These are phyloP conservation scores for Sylvietta virens DNA, from an alignment of 2,113 vertebrate species.

Conservation along the genomic window DNA sequence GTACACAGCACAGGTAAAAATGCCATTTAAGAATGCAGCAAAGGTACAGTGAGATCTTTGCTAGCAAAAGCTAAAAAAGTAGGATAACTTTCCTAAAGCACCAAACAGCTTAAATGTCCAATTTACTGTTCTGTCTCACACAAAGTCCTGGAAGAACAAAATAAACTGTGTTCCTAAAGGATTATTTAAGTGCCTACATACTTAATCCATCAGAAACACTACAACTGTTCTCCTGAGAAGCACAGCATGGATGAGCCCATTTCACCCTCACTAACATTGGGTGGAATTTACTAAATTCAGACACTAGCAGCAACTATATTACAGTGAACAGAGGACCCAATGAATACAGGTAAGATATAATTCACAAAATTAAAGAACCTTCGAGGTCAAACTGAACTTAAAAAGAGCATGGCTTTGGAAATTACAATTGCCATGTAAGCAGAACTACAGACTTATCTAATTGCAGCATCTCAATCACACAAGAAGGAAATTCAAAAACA, in stretches of 20 bases:
- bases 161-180: neutral
- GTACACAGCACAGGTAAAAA: neutral
- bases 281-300: neutral
- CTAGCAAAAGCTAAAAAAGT: neutral
- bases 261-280: neutral
- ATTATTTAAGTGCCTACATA: neutral
- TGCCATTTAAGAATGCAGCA: neutral
- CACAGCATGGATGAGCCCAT: neutral
- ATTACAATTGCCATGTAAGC: neutral
- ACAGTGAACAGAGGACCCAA: accelerated
- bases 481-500: neutral
- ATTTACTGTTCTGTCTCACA: neutral
- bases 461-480: neutral
- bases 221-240: neutral
- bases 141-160: neutral
- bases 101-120: neutral
- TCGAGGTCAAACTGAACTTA: neutral
- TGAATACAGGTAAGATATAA: neutral
- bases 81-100: neutral
- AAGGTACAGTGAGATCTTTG: neutral
- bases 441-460: neutral
- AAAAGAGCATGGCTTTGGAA: neutral
- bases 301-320: accelerated
- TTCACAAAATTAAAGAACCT: neutral
- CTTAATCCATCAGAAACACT: neutral